Evolutionary conservation across 2,888 invertebrate species (phyloP).

Genomic region (Mactromeris polynyma): DNA sequence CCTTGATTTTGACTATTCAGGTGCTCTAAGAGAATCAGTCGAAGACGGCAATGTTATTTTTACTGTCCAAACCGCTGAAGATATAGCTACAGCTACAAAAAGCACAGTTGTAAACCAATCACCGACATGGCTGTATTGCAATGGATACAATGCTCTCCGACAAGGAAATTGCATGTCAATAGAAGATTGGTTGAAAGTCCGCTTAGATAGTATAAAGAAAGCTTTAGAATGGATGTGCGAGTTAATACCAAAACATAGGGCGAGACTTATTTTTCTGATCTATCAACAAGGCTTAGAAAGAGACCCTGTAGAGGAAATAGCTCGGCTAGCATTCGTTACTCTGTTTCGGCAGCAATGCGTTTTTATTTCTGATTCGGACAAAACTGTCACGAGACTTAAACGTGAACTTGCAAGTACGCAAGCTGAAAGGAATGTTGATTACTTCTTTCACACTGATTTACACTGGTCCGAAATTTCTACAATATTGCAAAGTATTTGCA

Average conservation of each 20-base stretch:
- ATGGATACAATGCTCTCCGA: constrained; percentile 42
- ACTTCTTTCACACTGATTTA: constrained; percentile 29
- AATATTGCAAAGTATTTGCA: constrained; percentile 24
- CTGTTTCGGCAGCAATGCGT: constrained; percentile 47
- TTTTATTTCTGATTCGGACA: constrained; percentile 37
- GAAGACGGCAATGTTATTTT: constrained; percentile 31
- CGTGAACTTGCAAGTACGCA: constrained; percentile 12
- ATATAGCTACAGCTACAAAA: constrained; percentile 11
- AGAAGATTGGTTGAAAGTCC: constrained; percentile 33
- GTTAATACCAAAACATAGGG: constrained; percentile 44
- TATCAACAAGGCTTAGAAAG: constrained; percentile 4
- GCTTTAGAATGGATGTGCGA: constrained; percentile 22
- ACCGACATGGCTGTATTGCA: constrained; percentile 53
- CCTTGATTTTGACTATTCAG: constrained; percentile 41
- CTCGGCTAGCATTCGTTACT: constrained; percentile 30
- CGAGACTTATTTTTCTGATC: constrained; percentile 42
- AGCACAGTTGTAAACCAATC: background rate
- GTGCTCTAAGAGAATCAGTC: constrained; percentile 17
- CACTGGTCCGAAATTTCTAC: constrained; percentile 28
- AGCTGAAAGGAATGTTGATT: constrained; percentile 16
- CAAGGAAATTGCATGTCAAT: constrained; percentile 11
- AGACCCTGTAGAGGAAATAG: constrained; percentile 40
- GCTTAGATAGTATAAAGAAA: constrained; percentile 28
- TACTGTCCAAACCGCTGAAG: constrained; percentile 35
- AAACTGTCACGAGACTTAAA: constrained; percentile 17